Evolutionary conservation across 2,888 invertebrate genomes (phyloP).

Genomic region (Ferrisia virgata): DNA sequence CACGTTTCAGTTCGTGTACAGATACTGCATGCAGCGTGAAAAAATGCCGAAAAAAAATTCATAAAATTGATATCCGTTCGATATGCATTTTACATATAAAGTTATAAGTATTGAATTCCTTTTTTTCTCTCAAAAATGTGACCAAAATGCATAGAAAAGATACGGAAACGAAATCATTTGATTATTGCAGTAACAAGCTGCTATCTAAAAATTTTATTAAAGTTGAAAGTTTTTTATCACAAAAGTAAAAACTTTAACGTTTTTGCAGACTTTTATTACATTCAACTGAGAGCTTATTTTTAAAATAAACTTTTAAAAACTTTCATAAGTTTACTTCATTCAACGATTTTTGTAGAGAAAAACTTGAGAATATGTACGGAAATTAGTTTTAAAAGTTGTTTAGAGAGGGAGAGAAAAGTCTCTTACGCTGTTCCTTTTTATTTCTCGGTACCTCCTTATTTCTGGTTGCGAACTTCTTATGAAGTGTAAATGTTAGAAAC

Average conservation of each 20-base stretch:
- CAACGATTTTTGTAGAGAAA: slow-evolving; percentile 31
- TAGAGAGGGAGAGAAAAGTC: background rate
- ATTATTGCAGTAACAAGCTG: slow-evolving; percentile 46
- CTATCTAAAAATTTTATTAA: slow-evolving; percentile 45
- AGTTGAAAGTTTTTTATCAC: slow-evolving; percentile 46
- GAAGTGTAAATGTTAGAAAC: slow-evolving; percentile 42
- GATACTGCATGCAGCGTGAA: no score
- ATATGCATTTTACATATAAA: background rate
- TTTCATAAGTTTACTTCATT: slow-evolving; percentile 34
- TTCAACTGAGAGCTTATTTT: slow-evolving; percentile 41
- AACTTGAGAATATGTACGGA: slow-evolving; percentile 34
- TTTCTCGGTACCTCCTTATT: background rate
- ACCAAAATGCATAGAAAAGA: background rate
- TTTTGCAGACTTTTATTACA: slow-evolving; percentile 44
- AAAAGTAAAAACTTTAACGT: slow-evolving; percentile 43
- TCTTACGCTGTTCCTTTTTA: background rate
- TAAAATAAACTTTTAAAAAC: slow-evolving; percentile 38
- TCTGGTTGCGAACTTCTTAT: background rate
- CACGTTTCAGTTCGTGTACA: no score
- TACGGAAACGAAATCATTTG: slow-evolving; percentile 40
- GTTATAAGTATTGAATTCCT: background rate
- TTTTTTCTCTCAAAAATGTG: background rate
- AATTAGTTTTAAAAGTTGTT: slow-evolving; percentile 44
- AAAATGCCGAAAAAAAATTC: background rate
- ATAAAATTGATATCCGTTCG: background rate